Percentiles rank a stretch among this genome's conserved stretches.
phyloP scores from a whole-genome alignment of 1,140 invertebrate genomes.

The Colletes latitarsis region DNA sequence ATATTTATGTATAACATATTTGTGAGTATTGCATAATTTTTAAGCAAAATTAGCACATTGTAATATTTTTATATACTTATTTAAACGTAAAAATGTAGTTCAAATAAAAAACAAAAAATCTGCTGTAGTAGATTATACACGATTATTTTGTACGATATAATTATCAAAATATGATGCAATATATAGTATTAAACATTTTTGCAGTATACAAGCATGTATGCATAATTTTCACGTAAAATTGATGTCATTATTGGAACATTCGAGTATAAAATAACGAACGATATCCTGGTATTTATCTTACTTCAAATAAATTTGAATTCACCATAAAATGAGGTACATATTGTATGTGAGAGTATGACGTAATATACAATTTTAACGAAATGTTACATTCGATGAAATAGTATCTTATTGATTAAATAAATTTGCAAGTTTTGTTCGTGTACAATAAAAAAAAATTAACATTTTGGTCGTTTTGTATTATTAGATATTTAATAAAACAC shows the following conservation, averaged over 20 bases:
- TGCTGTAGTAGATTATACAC: no score
- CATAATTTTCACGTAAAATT: not conserved
- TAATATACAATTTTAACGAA: not conserved
- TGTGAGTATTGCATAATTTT: not conserved
- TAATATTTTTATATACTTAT: not conserved
- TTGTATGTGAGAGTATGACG: not conserved
- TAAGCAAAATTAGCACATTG: not conserved
- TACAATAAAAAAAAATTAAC: not conserved
- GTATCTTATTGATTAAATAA: not conserved
- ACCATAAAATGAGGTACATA: not conserved
- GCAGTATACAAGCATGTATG: not conserved
- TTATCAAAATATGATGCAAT: slow-evolving; percentile 2
- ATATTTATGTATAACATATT: not conserved
- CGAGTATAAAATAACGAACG: no score
- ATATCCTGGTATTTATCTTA: not conserved
- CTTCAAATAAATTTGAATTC: not conserved
- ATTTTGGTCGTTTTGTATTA: not conserved
- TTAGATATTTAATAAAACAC: not conserved
- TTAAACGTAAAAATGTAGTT: not conserved
- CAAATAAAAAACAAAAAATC: not conserved
- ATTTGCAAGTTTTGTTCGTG: not conserved
- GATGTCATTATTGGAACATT: no score
- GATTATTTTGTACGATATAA: not conserved
- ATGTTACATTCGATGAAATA: not conserved
- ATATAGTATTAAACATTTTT: not conserved